Conservation (phyloP, 2,888 invertebrate genomes). For the Argynnis bischoffii region DNA sequence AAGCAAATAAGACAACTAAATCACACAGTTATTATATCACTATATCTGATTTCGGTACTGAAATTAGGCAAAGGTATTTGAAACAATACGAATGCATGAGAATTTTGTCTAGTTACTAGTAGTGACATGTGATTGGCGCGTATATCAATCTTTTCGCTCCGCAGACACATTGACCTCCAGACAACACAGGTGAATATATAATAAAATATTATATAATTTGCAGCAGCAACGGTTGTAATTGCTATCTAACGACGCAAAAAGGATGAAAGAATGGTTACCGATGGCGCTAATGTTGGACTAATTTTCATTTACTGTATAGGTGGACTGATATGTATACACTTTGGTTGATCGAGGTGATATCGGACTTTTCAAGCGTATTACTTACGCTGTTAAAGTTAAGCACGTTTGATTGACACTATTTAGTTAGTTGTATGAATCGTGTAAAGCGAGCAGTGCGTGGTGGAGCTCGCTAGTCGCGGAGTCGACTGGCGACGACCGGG, state of each 20-base stretch:
- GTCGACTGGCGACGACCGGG: constrained; percentile 68
- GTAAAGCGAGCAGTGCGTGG: constrained; percentile 60
- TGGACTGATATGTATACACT: constrained; percentile 43
- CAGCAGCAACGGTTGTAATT: constrained; percentile 51
- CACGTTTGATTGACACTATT: constrained; percentile 66
- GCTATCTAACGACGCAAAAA: constrained; percentile 57
- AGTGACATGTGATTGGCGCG: constrained; percentile 61
- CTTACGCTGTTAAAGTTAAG: constrained; percentile 65
- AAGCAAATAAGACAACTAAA: neutral
- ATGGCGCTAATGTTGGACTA: constrained; percentile 37
- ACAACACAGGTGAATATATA: constrained; percentile 65
- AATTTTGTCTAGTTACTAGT: constrained; percentile 31
- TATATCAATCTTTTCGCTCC: constrained; percentile 50
- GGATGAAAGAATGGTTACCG: constrained; percentile 45
- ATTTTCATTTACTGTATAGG: constrained; percentile 56
- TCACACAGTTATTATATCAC: neutral
- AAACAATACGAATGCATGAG: constrained; percentile 17
- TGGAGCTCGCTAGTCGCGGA: constrained; percentile 66
- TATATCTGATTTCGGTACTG: no score
- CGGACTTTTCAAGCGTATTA: constrained; percentile 43
- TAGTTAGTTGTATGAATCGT: constrained; percentile 53
- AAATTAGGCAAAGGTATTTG: neutral
- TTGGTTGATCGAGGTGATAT: constrained; percentile 8
- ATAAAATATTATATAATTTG: constrained; percentile 50
- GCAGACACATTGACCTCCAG: constrained; percentile 68